A percentile compares a stretch with the other conserved stretches of the same genome.
Conservation (phyloP, 2,888 invertebrate species). For the Hydropsyche betteni region DNA sequence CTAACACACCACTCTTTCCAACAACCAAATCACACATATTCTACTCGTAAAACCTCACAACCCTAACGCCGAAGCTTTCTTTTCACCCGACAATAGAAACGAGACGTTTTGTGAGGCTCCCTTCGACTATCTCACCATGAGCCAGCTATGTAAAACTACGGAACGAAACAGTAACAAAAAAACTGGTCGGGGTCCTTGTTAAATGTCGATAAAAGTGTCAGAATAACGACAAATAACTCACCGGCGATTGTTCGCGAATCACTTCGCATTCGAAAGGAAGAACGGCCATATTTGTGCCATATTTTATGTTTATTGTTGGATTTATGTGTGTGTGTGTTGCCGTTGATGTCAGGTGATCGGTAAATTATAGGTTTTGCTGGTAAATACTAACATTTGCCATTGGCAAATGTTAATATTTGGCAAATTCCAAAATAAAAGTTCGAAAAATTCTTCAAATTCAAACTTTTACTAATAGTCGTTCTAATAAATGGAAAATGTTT, state of each 20-base stretch:
- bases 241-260: constrained; percentile 25
- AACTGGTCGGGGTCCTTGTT: constrained; percentile 28
- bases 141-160: background rate
- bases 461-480: no score
- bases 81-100: background rate
- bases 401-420: no score
- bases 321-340: no score
- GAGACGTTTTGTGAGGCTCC: constrained; percentile 12
- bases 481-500: no score
- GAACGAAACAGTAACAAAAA: background rate
- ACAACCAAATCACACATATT: background rate
- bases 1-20: background rate
- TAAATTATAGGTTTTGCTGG: no score
- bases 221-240: constrained; percentile 37
- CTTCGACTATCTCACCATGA: background rate
- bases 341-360: no score
- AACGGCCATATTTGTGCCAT: background rate
- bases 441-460: no score
- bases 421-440: no score
- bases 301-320: background rate
- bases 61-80: constrained; percentile 7
- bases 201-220: constrained; percentile 44
- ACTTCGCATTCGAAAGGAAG: background rate
- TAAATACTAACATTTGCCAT: no score
- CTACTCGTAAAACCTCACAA: background rate